Conservation (phyloP, 2,888 invertebrate genomes). For the Drosophila quasianomalipes region DNA sequence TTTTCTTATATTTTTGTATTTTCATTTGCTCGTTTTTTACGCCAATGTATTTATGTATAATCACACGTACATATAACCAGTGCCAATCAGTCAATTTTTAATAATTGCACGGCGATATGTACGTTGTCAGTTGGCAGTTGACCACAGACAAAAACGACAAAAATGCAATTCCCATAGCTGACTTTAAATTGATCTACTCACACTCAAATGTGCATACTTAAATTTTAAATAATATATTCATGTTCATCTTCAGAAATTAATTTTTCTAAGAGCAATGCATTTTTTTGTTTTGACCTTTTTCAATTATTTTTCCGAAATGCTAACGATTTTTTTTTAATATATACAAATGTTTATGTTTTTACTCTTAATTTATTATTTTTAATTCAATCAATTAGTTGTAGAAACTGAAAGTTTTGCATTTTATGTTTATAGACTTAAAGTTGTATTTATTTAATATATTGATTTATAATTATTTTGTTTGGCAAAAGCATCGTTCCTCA, state of each 20-base stretch:
- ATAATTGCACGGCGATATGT: constrained; percentile 65
- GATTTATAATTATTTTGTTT: background rate
- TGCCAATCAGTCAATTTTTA: constrained; percentile 68
- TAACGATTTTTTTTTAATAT: background rate
- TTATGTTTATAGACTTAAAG: background rate
- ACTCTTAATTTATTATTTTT: background rate
- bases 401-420: background rate
- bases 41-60: constrained; percentile 15
- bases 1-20: constrained; percentile 3
- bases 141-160: constrained; percentile 43
- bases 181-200: constrained; percentile 35
- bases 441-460: background rate
- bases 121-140: constrained; percentile 59
- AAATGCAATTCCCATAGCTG: background rate
- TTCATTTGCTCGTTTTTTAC: constrained; percentile 11
- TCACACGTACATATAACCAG: constrained; percentile 20
- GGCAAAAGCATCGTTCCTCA: background rate
- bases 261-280: background rate
- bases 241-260: background rate
- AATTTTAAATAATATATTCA: background rate
- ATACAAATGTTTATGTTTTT: background rate
- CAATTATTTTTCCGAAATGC: background rate
- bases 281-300: background rate
- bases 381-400: background rate
- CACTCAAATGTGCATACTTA: background rate